A percentile compares a stretch with the other conserved stretches of the same genome.
phyloP scores from a whole-genome alignment of 2,113 vertebrate genomes.

The Scophthalmus maximus region DNA sequence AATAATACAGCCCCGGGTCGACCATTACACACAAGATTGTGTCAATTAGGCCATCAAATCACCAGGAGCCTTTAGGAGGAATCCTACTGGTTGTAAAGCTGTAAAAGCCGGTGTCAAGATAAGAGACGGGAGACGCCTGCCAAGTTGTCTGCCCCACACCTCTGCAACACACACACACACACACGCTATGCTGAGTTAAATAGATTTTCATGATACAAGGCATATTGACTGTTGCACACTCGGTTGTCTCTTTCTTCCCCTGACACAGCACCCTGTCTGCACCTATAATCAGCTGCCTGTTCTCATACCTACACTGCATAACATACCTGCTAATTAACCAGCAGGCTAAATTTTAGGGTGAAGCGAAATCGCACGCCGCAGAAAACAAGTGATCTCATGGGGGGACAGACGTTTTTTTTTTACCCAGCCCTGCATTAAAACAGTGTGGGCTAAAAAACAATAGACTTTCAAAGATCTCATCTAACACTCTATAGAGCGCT shows the following conservation, averaged over 20 bases:
- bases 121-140: constrained; percentile 40
- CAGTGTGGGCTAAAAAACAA: constrained; percentile 43
- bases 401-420: neutral
- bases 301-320: neutral
- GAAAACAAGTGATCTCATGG: neutral
- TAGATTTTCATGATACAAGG: neutral
- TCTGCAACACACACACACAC: constrained; percentile 16
- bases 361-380: neutral
- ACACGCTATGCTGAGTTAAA: neutral
- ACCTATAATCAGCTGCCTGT: neutral
- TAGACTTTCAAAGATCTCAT: constrained; percentile 50
- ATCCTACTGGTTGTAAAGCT: constrained; percentile 58
- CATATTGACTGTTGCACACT: neutral
- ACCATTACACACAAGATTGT: constrained; percentile 78
- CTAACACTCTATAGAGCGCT: constrained; percentile 40
- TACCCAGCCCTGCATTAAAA: constrained; percentile 13
- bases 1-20: constrained; percentile 77
- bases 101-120: constrained; percentile 58
- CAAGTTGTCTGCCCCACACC: constrained; percentile 42
- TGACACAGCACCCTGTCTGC: too few relatives aligned
- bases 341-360: neutral
- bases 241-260: neutral
- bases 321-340: neutral
- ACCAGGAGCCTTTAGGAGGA: constrained; percentile 56
- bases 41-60: constrained; percentile 81